Base-by-base conservation (phyloP, 92 coral and sea anemone genomes). In the Isaurus tuberculatus region DNA sequence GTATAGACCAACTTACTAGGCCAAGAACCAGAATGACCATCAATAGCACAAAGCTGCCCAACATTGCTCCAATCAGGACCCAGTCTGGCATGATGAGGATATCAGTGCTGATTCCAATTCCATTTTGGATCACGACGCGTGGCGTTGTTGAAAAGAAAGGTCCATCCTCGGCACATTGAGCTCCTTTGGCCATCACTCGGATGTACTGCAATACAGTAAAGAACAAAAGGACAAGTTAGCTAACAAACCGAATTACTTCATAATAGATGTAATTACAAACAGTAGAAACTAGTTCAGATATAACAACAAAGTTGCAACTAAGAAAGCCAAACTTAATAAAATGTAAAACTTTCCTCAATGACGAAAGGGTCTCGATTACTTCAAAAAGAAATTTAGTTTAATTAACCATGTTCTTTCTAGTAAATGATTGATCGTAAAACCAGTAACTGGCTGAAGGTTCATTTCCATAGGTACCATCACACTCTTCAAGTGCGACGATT, bases 111-210 rank as follows among this genome's bases (percentile, higher is more conserved):
- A 96, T 88, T 16, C 92, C 95, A 63, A 96, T 96, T 27, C 99
- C 99, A 64, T 96, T 96, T 74, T 94, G 98, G 37, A 94, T 96
- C 11, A 94, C 94, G 2, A 74, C 74, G 11, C 99, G 94, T 11
- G 99, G 99, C 23, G 99, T 96, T 65, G 99, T 94, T 27, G 99
- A 57, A 88, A 96, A 96, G 85, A 96, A 96, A 5, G 99, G 99
- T 8, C 99, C 99, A 55, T 94, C 93, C 68, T 94, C 95, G 27
- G 98, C 94, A 79, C 99, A 96, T 69, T 92, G 93, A 5, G 99
- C 99, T 29, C 99, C 99, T 49, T 73, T 81, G 8, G 99, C 98
- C 99, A 96, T 96, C 27, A 96, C 99, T 43, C 99, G 98, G 70
- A 96, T 89, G 81, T 87, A 89, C 99, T 96, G 34, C 67, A 79